These are phyloP conservation scores for Callocephalon fimbriatum DNA, from an alignment of 2,113 vertebrate genomes.

Conservation along the genomic window DNA sequence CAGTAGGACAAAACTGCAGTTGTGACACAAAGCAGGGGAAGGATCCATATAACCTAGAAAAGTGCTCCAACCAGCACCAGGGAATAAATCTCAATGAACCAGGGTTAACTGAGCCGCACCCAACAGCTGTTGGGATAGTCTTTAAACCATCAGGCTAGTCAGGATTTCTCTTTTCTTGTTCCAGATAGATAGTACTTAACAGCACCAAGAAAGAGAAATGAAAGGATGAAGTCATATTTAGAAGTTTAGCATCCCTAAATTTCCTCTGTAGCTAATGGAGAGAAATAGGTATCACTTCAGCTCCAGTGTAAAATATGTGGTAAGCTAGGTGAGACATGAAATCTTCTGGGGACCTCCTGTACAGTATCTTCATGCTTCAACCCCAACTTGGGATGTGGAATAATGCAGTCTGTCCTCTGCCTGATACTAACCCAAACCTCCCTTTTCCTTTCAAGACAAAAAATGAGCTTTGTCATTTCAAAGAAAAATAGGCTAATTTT, in stretches of 20 bases:
- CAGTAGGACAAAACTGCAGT: background rate
- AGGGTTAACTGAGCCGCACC: background rate
- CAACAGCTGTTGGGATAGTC: background rate
- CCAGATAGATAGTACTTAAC: background rate
- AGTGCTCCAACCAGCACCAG: background rate
- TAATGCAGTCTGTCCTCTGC: rapidly evolving
- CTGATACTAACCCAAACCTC: background rate
- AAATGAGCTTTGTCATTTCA: background rate
- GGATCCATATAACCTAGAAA: background rate
- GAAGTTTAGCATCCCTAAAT: background rate
- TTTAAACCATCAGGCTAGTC: background rate
- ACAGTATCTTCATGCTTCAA: background rate
- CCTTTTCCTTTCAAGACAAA: background rate
- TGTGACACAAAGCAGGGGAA: background rate
- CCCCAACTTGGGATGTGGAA: background rate
- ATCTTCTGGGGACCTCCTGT: background rate
- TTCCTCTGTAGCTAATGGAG: background rate
- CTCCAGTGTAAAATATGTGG: background rate
- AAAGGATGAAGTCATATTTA: background rate
- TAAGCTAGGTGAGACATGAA: background rate
- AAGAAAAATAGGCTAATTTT: background rate
- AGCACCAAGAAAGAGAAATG: background rate
- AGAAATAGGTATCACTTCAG: background rate
- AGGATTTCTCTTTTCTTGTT: background rate
- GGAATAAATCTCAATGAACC: background rate